Evolutionary conservation across 2,797 vertebrate genomes (phyloP).

Genomic region (Phrynocephalus vlangalii): DNA sequence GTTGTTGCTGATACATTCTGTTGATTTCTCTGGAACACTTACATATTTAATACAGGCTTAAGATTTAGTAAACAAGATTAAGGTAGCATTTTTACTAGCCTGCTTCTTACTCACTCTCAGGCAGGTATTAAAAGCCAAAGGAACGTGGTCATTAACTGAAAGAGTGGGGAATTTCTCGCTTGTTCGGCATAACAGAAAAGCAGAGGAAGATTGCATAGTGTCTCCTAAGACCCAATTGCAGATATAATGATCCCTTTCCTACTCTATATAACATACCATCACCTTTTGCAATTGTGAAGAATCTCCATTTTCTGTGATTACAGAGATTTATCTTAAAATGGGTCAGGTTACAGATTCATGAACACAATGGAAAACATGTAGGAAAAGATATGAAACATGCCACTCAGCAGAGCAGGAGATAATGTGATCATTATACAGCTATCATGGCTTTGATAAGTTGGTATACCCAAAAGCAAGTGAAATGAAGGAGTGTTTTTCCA

Average conservation of each 20-base stretch:
- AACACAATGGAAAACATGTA: accelerated
- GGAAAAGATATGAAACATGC: constrained; percentile 5
- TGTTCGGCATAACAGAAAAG: not conserved
- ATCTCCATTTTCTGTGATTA: not conserved
- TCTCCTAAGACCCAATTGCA: not conserved
- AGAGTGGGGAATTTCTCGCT: not conserved
- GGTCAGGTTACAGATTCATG: not conserved
- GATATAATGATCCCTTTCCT: not conserved
- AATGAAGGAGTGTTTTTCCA: not conserved
- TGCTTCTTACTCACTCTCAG: not conserved
- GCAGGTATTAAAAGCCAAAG: not conserved
- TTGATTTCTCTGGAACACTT: too few relatives aligned
- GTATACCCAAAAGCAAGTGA: not conserved
- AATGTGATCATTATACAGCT: not conserved
- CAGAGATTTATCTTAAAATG: not conserved
- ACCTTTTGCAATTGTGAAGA: not conserved
- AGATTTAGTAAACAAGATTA: not conserved
- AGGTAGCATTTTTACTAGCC: not conserved
- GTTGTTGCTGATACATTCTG: too few relatives aligned
- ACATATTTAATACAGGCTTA: too few relatives aligned
- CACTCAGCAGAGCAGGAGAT: not conserved
- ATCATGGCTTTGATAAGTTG: not conserved
- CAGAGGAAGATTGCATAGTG: too few relatives aligned
- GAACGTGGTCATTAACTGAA: not conserved
- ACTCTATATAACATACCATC: not conserved